Conservation (phyloP, 2,797 vertebrate species). For the Spizella passerina region DNA sequence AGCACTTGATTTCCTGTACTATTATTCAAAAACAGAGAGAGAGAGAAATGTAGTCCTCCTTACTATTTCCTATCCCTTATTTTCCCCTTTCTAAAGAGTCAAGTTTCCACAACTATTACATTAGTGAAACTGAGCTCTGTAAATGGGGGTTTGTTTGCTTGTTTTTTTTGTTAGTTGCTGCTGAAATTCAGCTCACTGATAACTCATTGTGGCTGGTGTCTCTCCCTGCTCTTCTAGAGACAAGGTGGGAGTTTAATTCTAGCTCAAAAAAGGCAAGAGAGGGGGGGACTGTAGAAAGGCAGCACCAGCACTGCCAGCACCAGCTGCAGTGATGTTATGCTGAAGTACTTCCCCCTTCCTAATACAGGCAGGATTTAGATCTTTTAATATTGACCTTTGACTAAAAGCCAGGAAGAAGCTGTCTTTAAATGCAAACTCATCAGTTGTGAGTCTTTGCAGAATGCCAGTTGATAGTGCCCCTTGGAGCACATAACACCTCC, state of each 20-base stretch:
- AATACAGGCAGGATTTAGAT: neutral
- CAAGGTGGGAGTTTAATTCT: neutral
- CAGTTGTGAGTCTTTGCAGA: neutral
- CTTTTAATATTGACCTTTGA: neutral
- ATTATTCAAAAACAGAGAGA: neutral
- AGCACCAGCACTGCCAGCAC: neutral
- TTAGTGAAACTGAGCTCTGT: neutral
- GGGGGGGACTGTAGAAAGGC: neutral
- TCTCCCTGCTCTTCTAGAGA: neutral
- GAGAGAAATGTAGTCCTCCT: neutral
- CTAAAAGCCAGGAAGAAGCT: neutral
- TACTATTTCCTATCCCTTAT: neutral
- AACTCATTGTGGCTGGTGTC: neutral
- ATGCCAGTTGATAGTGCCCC: neutral
- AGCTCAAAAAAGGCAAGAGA: neutral
- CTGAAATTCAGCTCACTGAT: neutral
- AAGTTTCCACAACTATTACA: neutral
- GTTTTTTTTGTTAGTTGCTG: neutral
- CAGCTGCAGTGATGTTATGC: neutral
- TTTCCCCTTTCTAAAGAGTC: neutral
- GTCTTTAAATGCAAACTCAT: neutral
- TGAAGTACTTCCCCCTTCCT: neutral
- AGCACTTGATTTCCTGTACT: neutral
- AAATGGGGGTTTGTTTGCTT: neutral
- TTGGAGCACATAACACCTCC: neutral